These are phyloP conservation scores for Tachycineta bicolor DNA, from an alignment of 2,113 vertebrate species.

Conservation along the genomic window DNA sequence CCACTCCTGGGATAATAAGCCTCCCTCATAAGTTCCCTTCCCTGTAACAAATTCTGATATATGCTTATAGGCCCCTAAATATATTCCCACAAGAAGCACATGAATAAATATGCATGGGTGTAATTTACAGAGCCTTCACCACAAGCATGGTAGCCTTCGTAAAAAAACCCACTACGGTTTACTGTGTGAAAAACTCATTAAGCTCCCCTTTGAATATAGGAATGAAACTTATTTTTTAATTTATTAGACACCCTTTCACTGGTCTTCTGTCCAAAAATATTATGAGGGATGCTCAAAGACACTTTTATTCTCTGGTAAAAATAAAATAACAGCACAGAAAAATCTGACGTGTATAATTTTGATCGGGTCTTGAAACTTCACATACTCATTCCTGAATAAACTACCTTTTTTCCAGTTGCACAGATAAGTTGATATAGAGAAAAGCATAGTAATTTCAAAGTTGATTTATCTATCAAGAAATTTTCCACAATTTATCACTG, in stretches of 20 bases:
- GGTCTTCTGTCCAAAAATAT: conserved; percentile 32
- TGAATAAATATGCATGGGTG: conserved; percentile 80
- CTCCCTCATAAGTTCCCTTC: conserved; percentile 67
- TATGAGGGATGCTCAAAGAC: background rate
- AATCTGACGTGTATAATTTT: background rate
- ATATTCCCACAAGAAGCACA: conserved; percentile 78
- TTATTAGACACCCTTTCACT: conserved; percentile 47
- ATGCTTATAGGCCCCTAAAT: conserved; percentile 72
- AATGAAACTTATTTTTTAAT: conserved; percentile 61
- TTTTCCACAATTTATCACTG: background rate
- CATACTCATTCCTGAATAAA: background rate
- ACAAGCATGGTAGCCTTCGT: conserved; percentile 54
- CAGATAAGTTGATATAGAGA: background rate
- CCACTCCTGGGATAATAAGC: conserved; percentile 75
- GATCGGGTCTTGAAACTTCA: background rate
- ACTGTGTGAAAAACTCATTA: conserved; percentile 71
- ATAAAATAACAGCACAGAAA: background rate
- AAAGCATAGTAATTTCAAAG: background rate
- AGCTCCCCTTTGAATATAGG: conserved; percentile 57
- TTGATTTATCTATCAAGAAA: background rate
- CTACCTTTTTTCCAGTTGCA: background rate
- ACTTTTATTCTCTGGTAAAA: background rate
- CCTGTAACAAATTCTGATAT: conserved; percentile 70
- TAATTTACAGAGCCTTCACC: conserved; percentile 75
- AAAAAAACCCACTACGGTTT: conserved; percentile 74